Conservation (phyloP, 2,888 invertebrate genomes). For the Mongoloraphidia duomilia region DNA sequence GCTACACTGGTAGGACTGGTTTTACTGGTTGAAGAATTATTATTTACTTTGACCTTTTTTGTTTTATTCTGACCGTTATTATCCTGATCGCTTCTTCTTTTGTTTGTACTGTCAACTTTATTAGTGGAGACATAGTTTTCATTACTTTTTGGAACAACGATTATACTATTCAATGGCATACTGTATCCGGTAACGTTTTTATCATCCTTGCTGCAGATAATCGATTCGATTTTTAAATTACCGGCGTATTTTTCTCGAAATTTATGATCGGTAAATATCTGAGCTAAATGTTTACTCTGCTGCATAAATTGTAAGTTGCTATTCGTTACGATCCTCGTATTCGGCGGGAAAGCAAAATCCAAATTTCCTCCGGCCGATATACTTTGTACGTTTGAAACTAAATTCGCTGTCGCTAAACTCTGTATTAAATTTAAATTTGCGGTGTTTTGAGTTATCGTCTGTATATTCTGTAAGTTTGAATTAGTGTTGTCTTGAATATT, state of each 20-base stretch:
- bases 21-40: too few species aligned
- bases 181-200: not conserved
- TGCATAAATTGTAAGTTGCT: not conserved
- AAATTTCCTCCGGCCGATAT: too few species aligned
- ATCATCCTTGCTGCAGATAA: not conserved
- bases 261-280: slow-evolving; percentile 2
- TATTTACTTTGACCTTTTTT: too few species aligned
- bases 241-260: slow-evolving; percentile 4
- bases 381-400: too few species aligned
- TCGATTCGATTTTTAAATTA: not conserved
- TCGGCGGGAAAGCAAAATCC: too few species aligned
- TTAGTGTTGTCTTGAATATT: too few species aligned
- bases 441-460: too few species aligned
- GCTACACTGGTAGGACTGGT: too few species aligned
- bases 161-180: not conserved
- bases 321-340: not conserved
- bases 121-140: not conserved
- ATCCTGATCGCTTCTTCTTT: slow-evolving; percentile 3
- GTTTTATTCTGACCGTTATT: too few species aligned
- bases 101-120: not conserved
- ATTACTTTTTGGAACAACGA: not conserved
- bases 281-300: slow-evolving; percentile 4
- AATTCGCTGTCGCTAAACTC: too few species aligned
- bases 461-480: too few species aligned
- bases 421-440: not conserved